phyloP scores from a whole-genome alignment of 2,113 vertebrate species.

The Neofelis nebulosa region DNA sequence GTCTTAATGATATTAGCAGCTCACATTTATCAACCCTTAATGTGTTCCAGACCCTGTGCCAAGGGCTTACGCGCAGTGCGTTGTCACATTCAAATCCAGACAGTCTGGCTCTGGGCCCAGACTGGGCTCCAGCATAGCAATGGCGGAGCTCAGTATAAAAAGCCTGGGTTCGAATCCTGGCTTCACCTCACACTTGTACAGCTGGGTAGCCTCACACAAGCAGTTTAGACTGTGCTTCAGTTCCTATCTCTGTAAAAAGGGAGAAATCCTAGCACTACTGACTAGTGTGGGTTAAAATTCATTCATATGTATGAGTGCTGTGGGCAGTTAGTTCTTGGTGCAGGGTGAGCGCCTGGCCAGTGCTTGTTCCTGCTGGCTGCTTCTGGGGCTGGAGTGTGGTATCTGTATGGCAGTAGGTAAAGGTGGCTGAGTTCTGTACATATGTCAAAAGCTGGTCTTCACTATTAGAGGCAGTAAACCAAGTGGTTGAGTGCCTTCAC shows the following conservation, averaged over 20 bases:
- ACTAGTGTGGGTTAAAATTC: neutral
- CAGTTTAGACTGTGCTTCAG: neutral
- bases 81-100: constrained; percentile 72
- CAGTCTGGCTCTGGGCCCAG: constrained; percentile 72
- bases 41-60: constrained; percentile 74
- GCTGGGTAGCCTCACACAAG: neutral
- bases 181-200: neutral
- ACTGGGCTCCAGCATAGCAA: neutral
- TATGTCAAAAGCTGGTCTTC: neutral
- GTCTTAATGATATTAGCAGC: constrained; percentile 77
- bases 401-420: neutral
- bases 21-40: constrained; percentile 75
- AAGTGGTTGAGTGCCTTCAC: neutral
- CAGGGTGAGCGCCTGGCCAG: neutral
- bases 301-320: neutral
- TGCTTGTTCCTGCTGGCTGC: neutral
- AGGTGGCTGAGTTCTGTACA: neutral
- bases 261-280: neutral
- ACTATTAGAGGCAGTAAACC: neutral
- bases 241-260: neutral
- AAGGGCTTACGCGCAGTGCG: constrained; percentile 57
- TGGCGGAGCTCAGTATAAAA: neutral
- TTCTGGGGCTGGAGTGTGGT: neutral
- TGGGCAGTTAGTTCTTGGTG: neutral
- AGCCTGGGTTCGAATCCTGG: constrained; percentile 33